Evolutionary conservation across 2,113 vertebrate genomes (phyloP).

Genomic region (Chloebia gouldiae): DNA sequence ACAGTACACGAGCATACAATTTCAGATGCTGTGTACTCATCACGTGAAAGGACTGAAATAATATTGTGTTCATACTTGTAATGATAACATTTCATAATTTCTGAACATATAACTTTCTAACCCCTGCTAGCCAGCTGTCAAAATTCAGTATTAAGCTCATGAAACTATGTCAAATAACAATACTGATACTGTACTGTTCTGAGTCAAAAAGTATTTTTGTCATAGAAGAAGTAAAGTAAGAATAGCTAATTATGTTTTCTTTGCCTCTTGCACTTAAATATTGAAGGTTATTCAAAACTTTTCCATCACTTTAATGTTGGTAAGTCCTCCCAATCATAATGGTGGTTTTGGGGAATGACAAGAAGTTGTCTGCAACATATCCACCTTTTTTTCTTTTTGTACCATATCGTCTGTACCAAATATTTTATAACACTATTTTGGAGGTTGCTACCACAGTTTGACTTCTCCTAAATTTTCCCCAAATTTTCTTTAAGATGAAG

Average conservation of each 20-base stretch:
- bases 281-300: background rate
- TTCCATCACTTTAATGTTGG: background rate
- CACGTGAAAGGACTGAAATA: background rate
- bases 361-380: background rate
- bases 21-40: background rate
- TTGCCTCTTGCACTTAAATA: background rate
- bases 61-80: background rate
- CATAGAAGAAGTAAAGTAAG: background rate
- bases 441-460: background rate
- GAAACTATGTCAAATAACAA: background rate
- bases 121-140: background rate
- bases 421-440: background rate
- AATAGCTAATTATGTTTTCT: background rate
- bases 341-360: background rate
- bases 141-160: background rate
- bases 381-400: background rate
- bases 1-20: background rate
- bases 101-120: background rate
- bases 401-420: background rate
- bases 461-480: slow-evolving; percentile 19
- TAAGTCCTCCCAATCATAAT: background rate
- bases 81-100: background rate
- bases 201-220: background rate
- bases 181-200: background rate
- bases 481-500: background rate